These are phyloP conservation scores for Eriocheir sinensis DNA, from an alignment of 1,140 invertebrate species.

Conservation along the genomic window DNA sequence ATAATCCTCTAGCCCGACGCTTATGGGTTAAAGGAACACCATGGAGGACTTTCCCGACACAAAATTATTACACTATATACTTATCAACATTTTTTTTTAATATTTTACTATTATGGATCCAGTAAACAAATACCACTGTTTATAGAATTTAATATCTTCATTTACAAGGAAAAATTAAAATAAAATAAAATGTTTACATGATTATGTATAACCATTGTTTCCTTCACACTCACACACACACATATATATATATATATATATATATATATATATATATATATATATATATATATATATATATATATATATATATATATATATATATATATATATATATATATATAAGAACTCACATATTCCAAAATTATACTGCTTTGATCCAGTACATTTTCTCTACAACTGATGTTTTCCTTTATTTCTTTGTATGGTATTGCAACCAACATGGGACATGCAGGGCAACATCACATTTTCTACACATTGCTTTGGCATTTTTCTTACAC, in stretches of 20 bases:
- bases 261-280: no score
- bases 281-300: no score
- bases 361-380: neutral
- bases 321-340: neutral
- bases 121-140: neutral
- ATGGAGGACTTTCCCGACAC: constrained; percentile 7
- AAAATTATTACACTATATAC: neutral
- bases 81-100: neutral
- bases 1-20: no score
- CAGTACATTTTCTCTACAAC: neutral
- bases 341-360: neutral
- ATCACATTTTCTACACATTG: constrained; percentile 40
- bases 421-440: neutral
- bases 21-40: constrained; percentile 38
- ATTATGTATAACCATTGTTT: no score
- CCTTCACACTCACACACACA: no score
- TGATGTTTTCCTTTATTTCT: neutral
- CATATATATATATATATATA: no score
- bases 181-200: no score
- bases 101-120: neutral
- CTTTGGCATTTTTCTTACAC: no score
- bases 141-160: no score
- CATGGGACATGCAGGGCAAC: neutral
- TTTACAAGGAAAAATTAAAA: no score
- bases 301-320: no score